Conservation (phyloP, 30 jellyfish, hydroid and myxozoan genomes). For the Rhopilema esculentum region DNA sequence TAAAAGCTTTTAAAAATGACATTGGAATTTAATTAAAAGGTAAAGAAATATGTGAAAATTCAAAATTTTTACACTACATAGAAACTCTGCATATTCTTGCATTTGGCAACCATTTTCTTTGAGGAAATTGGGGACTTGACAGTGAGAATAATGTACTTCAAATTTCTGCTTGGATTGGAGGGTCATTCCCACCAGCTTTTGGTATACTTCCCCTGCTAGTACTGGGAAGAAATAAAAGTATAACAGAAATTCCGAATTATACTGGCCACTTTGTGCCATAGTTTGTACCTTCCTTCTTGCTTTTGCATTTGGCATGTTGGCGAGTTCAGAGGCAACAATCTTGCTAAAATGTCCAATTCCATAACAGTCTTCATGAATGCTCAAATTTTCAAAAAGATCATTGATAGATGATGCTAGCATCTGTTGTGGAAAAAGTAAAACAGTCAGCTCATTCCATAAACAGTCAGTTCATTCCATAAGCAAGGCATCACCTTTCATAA, state of each 20-base stretch:
- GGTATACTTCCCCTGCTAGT: no score
- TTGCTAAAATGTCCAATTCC: slow-evolving; percentile 91
- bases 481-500: no score
- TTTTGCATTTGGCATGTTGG: slow-evolving; percentile 84
- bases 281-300: slow-evolving; percentile 87
- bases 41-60: background rate
- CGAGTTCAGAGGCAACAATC: slow-evolving; percentile 89
- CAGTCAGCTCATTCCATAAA: no score
- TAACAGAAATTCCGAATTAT: background rate
- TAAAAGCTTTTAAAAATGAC: no score
- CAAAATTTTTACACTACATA: background rate
- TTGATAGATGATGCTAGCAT: slow-evolving; percentile 81
- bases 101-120: no score
- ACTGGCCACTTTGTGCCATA: background rate
- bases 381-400: slow-evolving; percentile 76
- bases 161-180: no score
- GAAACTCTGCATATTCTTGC: no score
- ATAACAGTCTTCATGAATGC: slow-evolving; percentile 89
- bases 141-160: no score
- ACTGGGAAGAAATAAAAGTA: background rate
- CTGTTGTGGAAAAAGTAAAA: slow-evolving; percentile 30
- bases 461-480: no score
- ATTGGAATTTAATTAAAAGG: background rate
- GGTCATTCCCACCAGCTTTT: no score
- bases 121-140: no score